Conservation (phyloP, 1,140 invertebrate species). For the Heliconius hewitsoni region DNA sequence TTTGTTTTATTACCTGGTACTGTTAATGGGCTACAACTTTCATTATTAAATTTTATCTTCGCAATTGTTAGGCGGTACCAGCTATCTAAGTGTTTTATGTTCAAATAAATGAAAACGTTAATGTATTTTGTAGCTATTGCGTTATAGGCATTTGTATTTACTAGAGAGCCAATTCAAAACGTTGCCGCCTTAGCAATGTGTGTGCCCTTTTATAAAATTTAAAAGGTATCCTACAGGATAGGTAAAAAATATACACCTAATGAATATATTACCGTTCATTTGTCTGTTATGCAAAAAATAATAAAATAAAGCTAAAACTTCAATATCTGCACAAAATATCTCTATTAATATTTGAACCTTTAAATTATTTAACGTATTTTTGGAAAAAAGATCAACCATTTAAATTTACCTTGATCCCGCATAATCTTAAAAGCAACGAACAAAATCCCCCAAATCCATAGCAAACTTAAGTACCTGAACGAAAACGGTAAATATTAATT, state of each 20-base stretch:
- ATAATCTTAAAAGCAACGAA: constrained; percentile 36
- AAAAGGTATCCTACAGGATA: background rate
- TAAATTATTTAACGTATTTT: background rate
- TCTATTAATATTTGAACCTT: background rate
- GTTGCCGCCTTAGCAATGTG: no score
- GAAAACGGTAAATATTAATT: constrained; percentile 42
- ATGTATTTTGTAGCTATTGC: no score
- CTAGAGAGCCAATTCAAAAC: no score
- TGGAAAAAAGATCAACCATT: constrained; percentile 11
- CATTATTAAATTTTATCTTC: constrained; percentile 9
- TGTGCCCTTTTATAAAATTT: no score
- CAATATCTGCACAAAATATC: background rate
- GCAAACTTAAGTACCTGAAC: constrained; percentile 36
- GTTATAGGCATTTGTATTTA: no score
- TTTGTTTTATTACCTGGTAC: constrained; percentile 2
- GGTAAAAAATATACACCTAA: background rate
- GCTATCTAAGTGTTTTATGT: background rate
- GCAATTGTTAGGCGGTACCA: background rate
- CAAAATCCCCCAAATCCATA: constrained; percentile 36
- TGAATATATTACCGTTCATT: background rate
- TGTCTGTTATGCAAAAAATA: background rate
- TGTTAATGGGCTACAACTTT: constrained; percentile 6
- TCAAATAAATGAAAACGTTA: background rate
- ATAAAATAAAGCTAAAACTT: background rate
- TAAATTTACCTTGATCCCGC: constrained; percentile 14